Percentiles rank a stretch among this genome's conserved stretches.
Evolutionary conservation across 2,797 vertebrate genomes (phyloP).

Genomic region (Forpus xanthops): DNA sequence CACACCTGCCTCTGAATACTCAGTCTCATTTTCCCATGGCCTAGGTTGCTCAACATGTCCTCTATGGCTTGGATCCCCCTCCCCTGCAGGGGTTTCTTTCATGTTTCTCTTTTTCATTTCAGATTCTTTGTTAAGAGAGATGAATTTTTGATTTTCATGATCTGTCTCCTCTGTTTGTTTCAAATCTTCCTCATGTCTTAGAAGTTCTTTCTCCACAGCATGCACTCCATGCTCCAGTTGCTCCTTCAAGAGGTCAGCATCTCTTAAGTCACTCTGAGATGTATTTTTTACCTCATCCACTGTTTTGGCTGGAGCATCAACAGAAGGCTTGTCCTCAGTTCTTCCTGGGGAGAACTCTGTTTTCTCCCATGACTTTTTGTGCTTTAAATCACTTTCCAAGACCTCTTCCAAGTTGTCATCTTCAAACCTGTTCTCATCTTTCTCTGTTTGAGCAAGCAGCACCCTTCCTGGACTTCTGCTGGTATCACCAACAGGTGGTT

Average conservation of each 20-base stretch:
- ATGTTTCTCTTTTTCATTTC: neutral
- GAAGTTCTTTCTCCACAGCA: neutral
- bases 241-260: neutral
- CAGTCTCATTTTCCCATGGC: neutral
- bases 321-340: neutral
- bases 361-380: neutral
- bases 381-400: neutral
- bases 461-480: neutral
- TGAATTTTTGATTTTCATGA: neutral
- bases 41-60: neutral
- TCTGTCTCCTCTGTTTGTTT: neutral
- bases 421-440: conserved; percentile 1
- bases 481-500: neutral
- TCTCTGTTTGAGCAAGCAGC: neutral
- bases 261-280: neutral
- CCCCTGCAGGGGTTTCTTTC: neutral
- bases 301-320: neutral
- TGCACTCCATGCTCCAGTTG: neutral
- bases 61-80: neutral
- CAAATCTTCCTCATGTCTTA: neutral
- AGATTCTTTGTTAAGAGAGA: neutral
- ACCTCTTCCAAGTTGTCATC: neutral
- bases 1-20: neutral
- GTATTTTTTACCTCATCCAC: neutral
- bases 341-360: neutral